A percentile compares a stretch with the other conserved stretches of the same genome.
Evolutionary conservation across 2,797 vertebrate genomes (phyloP).

Genomic region (Silurus aristotelis): DNA sequence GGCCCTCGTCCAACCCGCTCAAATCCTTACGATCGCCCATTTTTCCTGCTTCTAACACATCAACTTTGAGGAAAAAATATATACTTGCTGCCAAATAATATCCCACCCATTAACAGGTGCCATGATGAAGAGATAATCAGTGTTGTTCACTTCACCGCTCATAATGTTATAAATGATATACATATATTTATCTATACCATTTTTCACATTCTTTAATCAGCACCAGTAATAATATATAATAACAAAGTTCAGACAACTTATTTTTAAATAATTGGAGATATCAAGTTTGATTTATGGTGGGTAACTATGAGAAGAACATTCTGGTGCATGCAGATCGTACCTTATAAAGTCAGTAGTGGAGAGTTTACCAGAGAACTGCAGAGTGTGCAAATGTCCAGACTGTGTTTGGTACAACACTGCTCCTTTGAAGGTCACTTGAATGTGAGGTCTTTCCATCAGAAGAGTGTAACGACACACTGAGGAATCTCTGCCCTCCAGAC

Average conservation of each 20-base stretch:
- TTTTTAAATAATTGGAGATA: background rate
- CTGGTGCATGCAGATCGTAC: conserved; percentile 75
- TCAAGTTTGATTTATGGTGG: background rate
- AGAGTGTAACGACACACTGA: conserved; percentile 75
- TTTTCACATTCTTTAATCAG: too few species aligned
- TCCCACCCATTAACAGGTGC: too few species aligned
- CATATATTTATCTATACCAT: too few species aligned
- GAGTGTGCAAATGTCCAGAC: conserved; percentile 58
- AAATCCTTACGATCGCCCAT: too few species aligned
- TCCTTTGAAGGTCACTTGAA: conserved; percentile 73
- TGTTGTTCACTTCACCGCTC: too few species aligned
- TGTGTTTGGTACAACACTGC: conserved; percentile 71
- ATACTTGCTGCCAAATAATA: too few species aligned
- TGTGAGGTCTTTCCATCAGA: conserved; percentile 76
- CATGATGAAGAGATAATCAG: too few species aligned
- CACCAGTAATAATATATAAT: too few species aligned
- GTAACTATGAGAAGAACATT: background rate
- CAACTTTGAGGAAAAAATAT: too few species aligned
- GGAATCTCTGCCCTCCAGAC: conserved; percentile 66
- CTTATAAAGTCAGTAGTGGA: conserved; percentile 89
- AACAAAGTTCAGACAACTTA: background rate
- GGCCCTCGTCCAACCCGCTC: too few species aligned
- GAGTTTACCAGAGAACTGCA: conserved; percentile 80
- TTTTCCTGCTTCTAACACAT: too few species aligned
- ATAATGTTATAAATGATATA: too few species aligned